Conservation (phyloP, 2,888 invertebrate species). For the Perdita meconis region DNA sequence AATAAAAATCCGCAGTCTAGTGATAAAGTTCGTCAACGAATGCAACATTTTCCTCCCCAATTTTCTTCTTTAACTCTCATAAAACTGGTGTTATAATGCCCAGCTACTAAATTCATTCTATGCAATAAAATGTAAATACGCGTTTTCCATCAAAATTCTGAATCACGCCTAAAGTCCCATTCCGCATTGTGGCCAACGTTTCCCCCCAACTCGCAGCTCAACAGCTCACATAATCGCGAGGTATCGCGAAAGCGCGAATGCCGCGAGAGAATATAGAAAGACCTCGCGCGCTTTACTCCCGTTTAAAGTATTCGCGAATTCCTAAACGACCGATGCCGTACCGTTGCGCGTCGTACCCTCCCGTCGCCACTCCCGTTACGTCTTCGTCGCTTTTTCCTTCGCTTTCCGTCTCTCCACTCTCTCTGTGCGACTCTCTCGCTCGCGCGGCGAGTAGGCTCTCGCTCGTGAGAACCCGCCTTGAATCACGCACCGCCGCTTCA, state of each 20-base stretch:
- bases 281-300: constrained; percentile 57
- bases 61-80: too few relatives aligned
- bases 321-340: constrained; percentile 67
- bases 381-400: constrained; percentile 48
- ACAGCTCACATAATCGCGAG: constrained; percentile 3
- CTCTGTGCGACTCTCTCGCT: constrained; percentile 11
- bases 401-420: constrained; percentile 33
- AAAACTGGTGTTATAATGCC: too few relatives aligned
- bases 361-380: constrained; percentile 55
- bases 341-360: too few relatives aligned
- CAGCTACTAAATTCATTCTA: too few relatives aligned
- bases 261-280: constrained; percentile 10
- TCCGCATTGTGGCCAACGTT: too few relatives aligned
- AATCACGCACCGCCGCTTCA: constrained; percentile 78
- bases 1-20: too few relatives aligned
- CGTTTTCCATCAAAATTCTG: too few relatives aligned
- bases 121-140: too few relatives aligned
- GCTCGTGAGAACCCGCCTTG: constrained; percentile 81
- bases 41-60: too few relatives aligned
- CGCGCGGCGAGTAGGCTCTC: constrained; percentile 27
- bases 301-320: constrained; percentile 69
- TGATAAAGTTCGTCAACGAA: too few relatives aligned
- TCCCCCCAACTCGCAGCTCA: not conserved
- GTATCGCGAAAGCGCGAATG: not conserved
- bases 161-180: too few relatives aligned